phyloP scores from a whole-genome alignment of 1,140 invertebrate species.

The Caenorhabditis tropicalis region DNA sequence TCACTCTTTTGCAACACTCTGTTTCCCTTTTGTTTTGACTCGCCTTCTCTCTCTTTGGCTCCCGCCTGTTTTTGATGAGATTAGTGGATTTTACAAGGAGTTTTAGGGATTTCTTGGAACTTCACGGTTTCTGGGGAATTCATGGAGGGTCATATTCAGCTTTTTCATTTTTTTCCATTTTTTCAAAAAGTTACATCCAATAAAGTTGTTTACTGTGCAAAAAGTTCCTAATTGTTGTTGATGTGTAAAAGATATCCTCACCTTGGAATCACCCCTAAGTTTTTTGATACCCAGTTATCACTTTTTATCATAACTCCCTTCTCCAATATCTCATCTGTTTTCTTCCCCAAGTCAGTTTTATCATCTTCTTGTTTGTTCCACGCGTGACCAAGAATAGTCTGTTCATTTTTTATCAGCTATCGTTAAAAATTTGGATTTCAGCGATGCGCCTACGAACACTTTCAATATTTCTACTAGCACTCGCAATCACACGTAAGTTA shows the following conservation, averaged over 20 bases:
- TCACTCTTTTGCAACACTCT: neutral
- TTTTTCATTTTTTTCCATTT: no score
- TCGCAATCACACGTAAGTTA: neutral
- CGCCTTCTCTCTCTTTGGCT: neutral
- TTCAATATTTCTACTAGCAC: neutral
- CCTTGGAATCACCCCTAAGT: no score
- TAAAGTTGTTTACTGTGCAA: no score
- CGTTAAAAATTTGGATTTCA: neutral
- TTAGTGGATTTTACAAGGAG: neutral
- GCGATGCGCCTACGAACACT: neutral
- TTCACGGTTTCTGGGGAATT: neutral
- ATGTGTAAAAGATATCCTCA: no score
- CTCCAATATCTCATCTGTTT: no score
- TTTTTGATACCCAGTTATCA: no score
- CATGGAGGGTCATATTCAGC: no score
- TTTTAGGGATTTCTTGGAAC: neutral
- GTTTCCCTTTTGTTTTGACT: conserved; percentile 1
- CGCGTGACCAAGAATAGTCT: neutral
- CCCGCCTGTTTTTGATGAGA: neutral
- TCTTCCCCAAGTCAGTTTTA: neutral
- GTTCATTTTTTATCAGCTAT: neutral
- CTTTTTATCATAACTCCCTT: no score
- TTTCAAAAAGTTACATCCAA: no score
- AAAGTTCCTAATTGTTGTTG: no score
- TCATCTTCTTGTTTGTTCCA: neutral